Evolutionary conservation across 2,797 vertebrate genomes (phyloP).

Genomic region (Borostomias antarcticus): DNA sequence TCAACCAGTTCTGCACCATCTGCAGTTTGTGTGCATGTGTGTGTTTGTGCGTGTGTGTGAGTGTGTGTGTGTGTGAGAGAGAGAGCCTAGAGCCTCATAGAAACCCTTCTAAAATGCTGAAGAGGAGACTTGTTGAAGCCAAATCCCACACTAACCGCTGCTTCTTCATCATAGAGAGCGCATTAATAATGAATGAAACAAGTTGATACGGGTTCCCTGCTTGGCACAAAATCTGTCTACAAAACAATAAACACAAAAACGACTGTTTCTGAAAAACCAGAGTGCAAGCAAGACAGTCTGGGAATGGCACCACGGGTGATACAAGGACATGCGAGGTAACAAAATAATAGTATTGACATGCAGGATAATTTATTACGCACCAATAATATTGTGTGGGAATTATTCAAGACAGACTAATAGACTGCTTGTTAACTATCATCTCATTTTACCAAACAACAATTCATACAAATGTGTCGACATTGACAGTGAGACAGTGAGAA

Average conservation of each 20-base stretch:
- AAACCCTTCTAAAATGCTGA: slow-evolving; percentile 6
- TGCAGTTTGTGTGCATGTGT: slow-evolving; percentile 4
- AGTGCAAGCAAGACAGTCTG: not conserved
- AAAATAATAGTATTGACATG: no score
- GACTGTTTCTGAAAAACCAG: slow-evolving; percentile 3
- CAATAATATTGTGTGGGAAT: no score
- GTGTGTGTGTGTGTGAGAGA: not conserved
- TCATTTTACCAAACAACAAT: not conserved
- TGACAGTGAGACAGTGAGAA: no score
- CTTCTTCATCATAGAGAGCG: not conserved
- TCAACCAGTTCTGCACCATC: slow-evolving; percentile 15
- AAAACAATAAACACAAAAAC: slow-evolving; percentile 21
- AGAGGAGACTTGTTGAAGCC: slow-evolving; percentile 5
- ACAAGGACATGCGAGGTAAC: not conserved
- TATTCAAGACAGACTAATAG: not conserved
- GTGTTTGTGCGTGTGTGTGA: not conserved
- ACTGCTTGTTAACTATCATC: not conserved
- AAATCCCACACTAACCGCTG: slow-evolving; percentile 26
- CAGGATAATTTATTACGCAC: no score
- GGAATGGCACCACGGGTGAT: not conserved
- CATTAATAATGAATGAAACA: slow-evolving; percentile 22
- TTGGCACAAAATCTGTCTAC: slow-evolving; percentile 16
- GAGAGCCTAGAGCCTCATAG: not conserved
- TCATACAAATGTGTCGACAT: no score
- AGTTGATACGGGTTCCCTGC: not conserved